These are phyloP conservation scores for Limulus polyphemus DNA, from an alignment of 2,888 invertebrate species.

Conservation along the genomic window DNA sequence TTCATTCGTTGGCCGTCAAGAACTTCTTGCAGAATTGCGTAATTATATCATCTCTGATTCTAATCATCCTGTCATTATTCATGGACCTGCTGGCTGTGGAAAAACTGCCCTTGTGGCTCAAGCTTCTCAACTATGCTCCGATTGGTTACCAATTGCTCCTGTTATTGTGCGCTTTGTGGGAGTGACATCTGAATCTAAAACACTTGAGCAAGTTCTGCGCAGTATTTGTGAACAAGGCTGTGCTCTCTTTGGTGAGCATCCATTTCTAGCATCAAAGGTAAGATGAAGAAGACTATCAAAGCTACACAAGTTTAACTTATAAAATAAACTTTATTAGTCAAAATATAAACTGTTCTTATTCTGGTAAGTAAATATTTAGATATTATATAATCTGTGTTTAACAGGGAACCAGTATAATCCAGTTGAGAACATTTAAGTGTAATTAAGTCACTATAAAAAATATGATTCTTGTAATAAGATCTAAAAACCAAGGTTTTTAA, in stretches of 20 bases:
- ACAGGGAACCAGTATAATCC: too few relatives aligned
- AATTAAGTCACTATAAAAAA: too few relatives aligned
- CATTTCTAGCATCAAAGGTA: slow-evolving; percentile 41
- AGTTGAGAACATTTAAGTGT: too few relatives aligned
- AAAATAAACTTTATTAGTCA: too few relatives aligned
- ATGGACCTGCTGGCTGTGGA: slow-evolving; percentile 68
- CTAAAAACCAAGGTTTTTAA: too few relatives aligned
- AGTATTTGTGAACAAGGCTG: slow-evolving; percentile 46
- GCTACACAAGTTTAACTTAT: neutral
- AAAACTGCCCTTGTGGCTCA: slow-evolving; percentile 67
- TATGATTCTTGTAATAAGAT: too few relatives aligned
- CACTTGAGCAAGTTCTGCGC: slow-evolving; percentile 45
- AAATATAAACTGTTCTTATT: too few relatives aligned
- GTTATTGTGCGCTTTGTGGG: slow-evolving; percentile 37
- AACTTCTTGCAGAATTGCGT: slow-evolving; percentile 53
- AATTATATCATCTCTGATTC: slow-evolving; percentile 43
- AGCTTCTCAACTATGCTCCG: slow-evolving; percentile 57
- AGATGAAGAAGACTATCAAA: slow-evolving; percentile 1
- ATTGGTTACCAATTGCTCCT: slow-evolving; percentile 34
- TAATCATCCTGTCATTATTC: slow-evolving; percentile 53
- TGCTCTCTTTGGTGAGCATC: slow-evolving; percentile 48
- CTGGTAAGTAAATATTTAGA: too few relatives aligned
- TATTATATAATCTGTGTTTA: too few relatives aligned
- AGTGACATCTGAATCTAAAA: slow-evolving; percentile 52
- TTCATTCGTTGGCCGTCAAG: slow-evolving; percentile 55